These are phyloP conservation scores for Darevskia mixta DNA, from an alignment of 2,797 vertebrate species.

Conservation along the genomic window DNA sequence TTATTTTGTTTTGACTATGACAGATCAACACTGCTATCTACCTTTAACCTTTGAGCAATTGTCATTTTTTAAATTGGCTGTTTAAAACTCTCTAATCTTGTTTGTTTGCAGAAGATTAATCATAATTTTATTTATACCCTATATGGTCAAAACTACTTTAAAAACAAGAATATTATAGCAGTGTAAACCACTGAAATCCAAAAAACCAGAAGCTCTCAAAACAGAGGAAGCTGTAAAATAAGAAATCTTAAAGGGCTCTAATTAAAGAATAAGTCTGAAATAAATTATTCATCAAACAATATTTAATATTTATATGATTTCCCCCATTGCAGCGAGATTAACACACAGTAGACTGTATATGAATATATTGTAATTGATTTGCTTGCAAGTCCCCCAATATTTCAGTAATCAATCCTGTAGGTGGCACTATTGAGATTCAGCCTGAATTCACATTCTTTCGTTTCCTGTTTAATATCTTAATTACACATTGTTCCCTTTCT, in stretches of 20 bases:
- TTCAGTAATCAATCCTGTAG: constrained; percentile 69
- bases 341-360: not conserved
- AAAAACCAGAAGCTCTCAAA: not conserved
- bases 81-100: constrained; percentile 1
- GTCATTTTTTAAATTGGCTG: not conserved
- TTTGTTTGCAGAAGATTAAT: not conserved
- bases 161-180: not conserved
- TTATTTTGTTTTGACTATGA: no score
- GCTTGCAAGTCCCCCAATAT: fast-evolving
- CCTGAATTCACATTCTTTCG: constrained; percentile 69
- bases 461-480: constrained; percentile 81
- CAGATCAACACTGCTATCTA: no score
- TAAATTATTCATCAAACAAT: not conserved
- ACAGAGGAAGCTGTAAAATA: not conserved
- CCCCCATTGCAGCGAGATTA: not conserved
- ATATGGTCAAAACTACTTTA: not conserved
- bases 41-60: not conserved
- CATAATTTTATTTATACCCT: not conserved
- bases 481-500: constrained; percentile 71
- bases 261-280: not conserved
- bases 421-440: constrained; percentile 82
- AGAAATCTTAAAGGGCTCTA: not conserved
- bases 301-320: not conserved
- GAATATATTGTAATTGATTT: not conserved
- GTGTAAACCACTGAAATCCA: not conserved